Evolutionary conservation across 2,797 vertebrate species (phyloP), one percentile per base, ranked within the genome.

Genomic region (Emys orbicularis): DNA sequence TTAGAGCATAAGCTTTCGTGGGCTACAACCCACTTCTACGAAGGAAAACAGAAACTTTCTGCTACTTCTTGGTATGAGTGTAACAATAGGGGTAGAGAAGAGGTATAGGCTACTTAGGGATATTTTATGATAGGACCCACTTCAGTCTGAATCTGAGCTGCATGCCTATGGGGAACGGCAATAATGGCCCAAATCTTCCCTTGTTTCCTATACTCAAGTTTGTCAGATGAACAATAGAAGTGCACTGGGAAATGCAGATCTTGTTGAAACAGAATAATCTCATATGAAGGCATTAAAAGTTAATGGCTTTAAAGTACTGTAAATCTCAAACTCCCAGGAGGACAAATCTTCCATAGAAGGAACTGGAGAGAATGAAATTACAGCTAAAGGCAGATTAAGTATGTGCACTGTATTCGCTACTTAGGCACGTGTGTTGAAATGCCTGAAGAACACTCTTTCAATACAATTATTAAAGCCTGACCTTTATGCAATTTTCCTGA

Each of bases 381-480:
- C 92, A 94, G 90, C 81, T 92, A 96, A 96, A 65, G 86, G 92
- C 49, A 92, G 94, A 92, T 93, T 94, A 95, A 53, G 88, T 84
- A 86, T 92, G 87, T 96, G 86, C 90, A 94, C 37, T 90, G 72
- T 47, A 92, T 93, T 95, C 95, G 92, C 76, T 96, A 95, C 94
- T 93, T 79, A 90, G 87, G 90, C 84, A 90, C 9, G 0, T 86
- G 88, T 92, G n/a, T 61, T 76, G 74, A 47, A 47, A 76, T 76
- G 44, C 12, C 44, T 29, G 12, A 37, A 12, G 68, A 76, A 27
- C 23, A 76, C 10, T 76, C 96, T 96, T 87, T 89, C 90, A 96
- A 88, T 90, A 92, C 72, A 92, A 90, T 96, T 94, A 92, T 97
- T 95, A 93, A 91, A 94, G 95, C 94, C 95, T 92, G 92, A 13